A percentile compares a stretch with the other conserved stretches of the same genome.
Conservation (phyloP, 2,113 vertebrate species). For the Dendrocopos noguchii region DNA sequence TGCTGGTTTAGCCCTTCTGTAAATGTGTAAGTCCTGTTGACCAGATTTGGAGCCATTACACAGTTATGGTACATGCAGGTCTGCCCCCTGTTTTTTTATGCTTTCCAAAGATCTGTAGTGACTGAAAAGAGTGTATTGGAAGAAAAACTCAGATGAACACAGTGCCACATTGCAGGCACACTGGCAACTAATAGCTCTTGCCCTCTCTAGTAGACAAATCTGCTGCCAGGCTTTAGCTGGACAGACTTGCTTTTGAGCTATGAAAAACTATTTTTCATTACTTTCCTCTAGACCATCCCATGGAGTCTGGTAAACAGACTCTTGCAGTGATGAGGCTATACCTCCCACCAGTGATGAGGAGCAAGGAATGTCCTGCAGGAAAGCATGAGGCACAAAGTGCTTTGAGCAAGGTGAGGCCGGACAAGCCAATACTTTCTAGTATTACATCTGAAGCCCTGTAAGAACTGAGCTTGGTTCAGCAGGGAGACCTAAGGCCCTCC, state of each 20-base stretch:
- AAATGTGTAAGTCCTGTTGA: not conserved
- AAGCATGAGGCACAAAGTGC: not conserved
- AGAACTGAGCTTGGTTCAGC: fast-evolving
- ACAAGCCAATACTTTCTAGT: not conserved
- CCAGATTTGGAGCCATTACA: not conserved
- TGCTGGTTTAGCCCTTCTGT: not conserved
- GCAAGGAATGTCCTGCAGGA: not conserved
- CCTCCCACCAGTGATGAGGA: not conserved
- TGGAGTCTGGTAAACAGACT: not conserved
- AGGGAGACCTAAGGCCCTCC: not conserved
- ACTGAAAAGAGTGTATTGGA: not conserved
- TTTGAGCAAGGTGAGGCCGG: not conserved
- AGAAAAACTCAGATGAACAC: not conserved
- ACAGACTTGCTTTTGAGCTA: not conserved
- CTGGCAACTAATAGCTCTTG: not conserved
- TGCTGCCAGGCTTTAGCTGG: not conserved
- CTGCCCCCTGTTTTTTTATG: not conserved
- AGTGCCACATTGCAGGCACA: fast-evolving
- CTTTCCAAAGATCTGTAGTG: not conserved
- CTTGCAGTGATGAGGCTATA: not conserved
- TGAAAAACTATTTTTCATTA: not conserved
- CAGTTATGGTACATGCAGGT: not conserved
- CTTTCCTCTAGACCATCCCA: not conserved
- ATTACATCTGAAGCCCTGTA: not conserved
- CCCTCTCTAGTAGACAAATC: not conserved